A percentile compares a stretch with the other conserved stretches of the same genome.
Conservation (phyloP, 2,797 vertebrate species). For the Onychomys torridus region DNA sequence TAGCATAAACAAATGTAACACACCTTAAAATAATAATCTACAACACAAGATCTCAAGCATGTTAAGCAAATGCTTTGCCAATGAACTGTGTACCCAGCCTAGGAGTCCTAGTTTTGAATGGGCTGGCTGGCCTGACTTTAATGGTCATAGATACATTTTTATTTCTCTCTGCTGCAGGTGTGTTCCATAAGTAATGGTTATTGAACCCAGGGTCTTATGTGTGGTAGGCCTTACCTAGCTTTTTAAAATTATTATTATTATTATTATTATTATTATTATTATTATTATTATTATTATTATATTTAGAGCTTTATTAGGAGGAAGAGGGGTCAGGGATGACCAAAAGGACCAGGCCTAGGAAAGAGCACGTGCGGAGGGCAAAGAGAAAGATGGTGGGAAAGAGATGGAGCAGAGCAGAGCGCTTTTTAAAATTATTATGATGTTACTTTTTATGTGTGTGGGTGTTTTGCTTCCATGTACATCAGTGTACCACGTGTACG, state of each 20-base stretch:
- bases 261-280: neutral
- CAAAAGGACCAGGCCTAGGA: no score
- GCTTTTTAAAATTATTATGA: neutral
- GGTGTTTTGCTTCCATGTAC: neutral
- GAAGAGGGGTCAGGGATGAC: no score
- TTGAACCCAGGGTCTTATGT: neutral
- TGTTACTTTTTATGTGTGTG: neutral
- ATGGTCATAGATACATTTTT: constrained; percentile 9
- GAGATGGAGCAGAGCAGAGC: no score
- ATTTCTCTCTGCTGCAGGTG: neutral
- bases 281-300: neutral
- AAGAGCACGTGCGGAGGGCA: no score
- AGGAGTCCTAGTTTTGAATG: constrained; percentile 28
- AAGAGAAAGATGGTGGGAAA: no score
- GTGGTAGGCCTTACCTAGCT: neutral
- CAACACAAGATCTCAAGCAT: neutral
- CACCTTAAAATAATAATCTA: no score
- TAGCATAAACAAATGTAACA: no score
- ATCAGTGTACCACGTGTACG: neutral
- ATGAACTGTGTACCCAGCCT: neutral
- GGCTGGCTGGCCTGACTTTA: constrained; percentile 24
- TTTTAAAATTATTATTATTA: neutral
- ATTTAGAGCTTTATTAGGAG: no score
- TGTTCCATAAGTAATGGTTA: neutral
- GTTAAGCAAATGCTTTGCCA: neutral